Base-by-base conservation (phyloP, 1,140 invertebrate genomes). In the Drosophila arizonae region DNA sequence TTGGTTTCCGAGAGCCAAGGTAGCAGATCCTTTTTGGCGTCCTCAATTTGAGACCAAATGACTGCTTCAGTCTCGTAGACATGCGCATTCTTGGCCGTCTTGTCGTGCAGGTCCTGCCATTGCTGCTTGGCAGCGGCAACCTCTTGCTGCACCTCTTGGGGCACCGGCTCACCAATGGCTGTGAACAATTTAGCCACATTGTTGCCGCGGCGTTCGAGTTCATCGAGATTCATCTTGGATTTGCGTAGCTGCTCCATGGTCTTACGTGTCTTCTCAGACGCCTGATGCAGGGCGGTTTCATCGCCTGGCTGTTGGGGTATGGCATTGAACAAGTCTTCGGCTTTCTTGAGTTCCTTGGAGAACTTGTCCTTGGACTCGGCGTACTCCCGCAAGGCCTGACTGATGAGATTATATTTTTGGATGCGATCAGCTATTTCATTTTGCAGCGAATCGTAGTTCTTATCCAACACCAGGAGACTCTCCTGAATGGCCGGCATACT, bases 11-110 rank as follows among this genome's bases (percentile, higher is more conserved):
- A 95, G 4, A 98, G 87, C 98, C 98, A 99, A 33, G 94, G 94
- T 0, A 96, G 92, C 13, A 98, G 92, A 87, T 97, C 96, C 74
- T 96, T 95, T 85, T 96, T 97, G 0, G 95, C 94, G 71, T 97
- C 96, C 62, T 97, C 95, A 6, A 98, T 96, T 91, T 98, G 97
- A 76, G 97, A 96, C 97, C 97, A 98, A 52, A 98, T 95, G 5
- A 97, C 95, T 0, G 96, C 92, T 90, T 98, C 97, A 1, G 97
- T 96, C 91, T 99, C 97, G 46, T 96, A 94, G 51, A 95, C 94
- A 91, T 97, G 95, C 10, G 95, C 94, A 68, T 94, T 94, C 67
- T 95, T 95, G 15, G 94, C 94, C 3, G 95, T 93, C 67, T 94
- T 94, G 66, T 95, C 94, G 78, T 96, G 94, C 13, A 94, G 93